These are phyloP conservation scores for Elymnias hypermnestra DNA, from an alignment of 1,140 invertebrate genomes.

Conservation along the genomic window DNA sequence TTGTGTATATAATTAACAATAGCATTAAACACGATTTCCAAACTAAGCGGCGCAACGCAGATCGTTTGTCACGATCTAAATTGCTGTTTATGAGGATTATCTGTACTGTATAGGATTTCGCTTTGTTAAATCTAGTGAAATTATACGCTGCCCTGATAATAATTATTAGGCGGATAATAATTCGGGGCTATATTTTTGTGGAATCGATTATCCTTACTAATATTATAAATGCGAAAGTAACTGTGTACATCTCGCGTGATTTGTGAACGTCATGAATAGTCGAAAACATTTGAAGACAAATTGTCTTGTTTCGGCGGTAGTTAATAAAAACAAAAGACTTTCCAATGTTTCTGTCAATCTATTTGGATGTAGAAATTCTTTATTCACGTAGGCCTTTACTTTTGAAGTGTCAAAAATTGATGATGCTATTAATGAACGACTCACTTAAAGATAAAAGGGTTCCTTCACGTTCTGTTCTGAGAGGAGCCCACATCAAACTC, in stretches of 20 bases:
- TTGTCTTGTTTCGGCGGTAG: conserved; percentile 15
- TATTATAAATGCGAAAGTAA: background rate
- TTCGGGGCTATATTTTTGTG: background rate
- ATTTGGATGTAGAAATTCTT: too few relatives aligned
- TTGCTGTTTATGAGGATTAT: conserved; percentile 72
- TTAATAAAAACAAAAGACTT: conserved; percentile 29
- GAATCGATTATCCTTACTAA: background rate
- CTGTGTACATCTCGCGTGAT: conserved; percentile 57
- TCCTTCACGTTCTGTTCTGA: too few relatives aligned
- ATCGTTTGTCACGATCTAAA: conserved; percentile 67
- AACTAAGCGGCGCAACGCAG: conserved; percentile 48
- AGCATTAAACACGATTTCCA: conserved; percentile 67
- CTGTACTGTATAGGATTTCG: conserved; percentile 16
- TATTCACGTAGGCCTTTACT: too few relatives aligned
- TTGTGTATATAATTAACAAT: conserved; percentile 66
- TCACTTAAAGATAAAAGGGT: too few relatives aligned
- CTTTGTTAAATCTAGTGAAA: conserved; percentile 6
- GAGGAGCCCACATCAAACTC: too few relatives aligned
- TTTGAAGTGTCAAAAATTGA: too few relatives aligned
- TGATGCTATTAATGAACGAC: too few relatives aligned
- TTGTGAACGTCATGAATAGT: conserved; percentile 47
- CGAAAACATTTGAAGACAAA: conserved; percentile 45
- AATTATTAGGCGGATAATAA: background rate
- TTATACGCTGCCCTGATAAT: background rate
- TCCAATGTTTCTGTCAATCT: too few relatives aligned